Evolutionary conservation across 2,888 invertebrate genomes (phyloP).

Genomic region (Hofmannophila pseudospretella): DNA sequence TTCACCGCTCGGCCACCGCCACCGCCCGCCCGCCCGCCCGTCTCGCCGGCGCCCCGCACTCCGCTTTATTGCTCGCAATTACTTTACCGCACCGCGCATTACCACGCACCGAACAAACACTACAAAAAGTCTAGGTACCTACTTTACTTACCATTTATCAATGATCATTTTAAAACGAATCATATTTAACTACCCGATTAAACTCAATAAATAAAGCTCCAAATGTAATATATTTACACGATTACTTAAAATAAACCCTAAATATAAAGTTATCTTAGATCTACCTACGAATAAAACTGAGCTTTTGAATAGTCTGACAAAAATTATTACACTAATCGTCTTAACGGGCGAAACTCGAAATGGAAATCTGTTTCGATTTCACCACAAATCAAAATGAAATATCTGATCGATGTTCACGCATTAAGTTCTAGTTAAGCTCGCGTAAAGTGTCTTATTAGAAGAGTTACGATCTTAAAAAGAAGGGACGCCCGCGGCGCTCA

Average conservation of each 20-base stretch:
- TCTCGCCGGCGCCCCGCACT: constrained; percentile 4
- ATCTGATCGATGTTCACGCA: constrained; percentile 55
- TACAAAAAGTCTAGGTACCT: constrained; percentile 38
- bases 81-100: too few species aligned
- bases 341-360: constrained; percentile 42
- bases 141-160: constrained; percentile 32
- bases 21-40: constrained; percentile 3
- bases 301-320: constrained; percentile 19
- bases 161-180: constrained; percentile 47
- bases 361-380: constrained; percentile 48
- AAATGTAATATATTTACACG: constrained; percentile 15
- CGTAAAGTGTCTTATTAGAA: constrained; percentile 68
- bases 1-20: constrained; percentile 1
- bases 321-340: constrained; percentile 51
- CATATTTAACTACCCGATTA: constrained; percentile 38
- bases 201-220: constrained; percentile 22
- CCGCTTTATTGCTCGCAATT: constrained; percentile 22
- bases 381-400: constrained; percentile 67
- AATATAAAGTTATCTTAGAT: constrained; percentile 18
- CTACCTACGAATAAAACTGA: constrained; percentile 21
- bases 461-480: constrained; percentile 64
- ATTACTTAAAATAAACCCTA: constrained; percentile 9
- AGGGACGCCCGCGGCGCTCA: constrained; percentile 64
- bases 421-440: constrained; percentile 61
- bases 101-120: constrained; percentile 21